Conservation (phyloP, 92 coral and sea anemone genomes). For the Umimayanthus chanpuru region DNA sequence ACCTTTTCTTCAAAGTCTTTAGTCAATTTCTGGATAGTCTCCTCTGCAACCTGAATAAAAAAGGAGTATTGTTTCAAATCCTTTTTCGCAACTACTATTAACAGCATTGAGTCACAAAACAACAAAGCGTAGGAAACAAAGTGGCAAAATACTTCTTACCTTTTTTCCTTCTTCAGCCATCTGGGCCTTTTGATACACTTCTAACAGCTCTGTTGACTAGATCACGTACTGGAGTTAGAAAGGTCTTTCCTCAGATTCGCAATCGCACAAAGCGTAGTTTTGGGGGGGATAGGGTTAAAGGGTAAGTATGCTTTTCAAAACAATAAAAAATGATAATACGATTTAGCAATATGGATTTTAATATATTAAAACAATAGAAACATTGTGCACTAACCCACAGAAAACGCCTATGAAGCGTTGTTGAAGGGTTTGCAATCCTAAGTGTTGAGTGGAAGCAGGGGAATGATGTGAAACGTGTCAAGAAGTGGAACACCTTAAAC, state of each 20-base stretch:
- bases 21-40: conserved; percentile 63
- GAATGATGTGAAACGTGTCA: no score
- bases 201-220: conserved; percentile 66
- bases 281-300: no score
- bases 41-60: conserved; percentile 77
- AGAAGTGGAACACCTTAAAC: no score
- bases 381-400: no score
- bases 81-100: neutral
- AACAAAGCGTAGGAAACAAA: neutral
- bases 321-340: no score
- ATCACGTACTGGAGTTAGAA: neutral
- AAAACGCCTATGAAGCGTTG: no score
- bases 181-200: conserved; percentile 73
- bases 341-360: no score
- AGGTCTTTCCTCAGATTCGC: neutral
- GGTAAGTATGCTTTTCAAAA: no score
- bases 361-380: no score
- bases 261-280: neutral
- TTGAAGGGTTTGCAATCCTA: no score
- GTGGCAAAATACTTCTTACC: conserved; percentile 44
- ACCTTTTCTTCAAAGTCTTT: conserved; percentile 81
- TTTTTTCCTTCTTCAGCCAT: conserved; percentile 74
- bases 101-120: neutral
- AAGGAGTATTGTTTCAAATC: neutral
- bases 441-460: no score